Evolutionary conservation across 2,888 invertebrate species (phyloP), one percentile per base, ranked within the genome.

Genomic region (Anodontia alba): DNA sequence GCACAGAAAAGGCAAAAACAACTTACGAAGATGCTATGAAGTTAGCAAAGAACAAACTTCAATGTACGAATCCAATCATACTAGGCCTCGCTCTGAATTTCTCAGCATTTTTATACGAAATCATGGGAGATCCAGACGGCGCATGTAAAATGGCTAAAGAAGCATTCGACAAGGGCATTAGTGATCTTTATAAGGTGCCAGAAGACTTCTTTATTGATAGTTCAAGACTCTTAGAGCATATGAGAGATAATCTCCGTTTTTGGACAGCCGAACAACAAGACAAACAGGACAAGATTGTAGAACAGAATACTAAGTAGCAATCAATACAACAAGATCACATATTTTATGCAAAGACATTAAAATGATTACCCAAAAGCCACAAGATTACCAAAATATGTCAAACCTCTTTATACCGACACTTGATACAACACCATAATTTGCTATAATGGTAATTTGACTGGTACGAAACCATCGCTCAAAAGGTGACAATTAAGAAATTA

Each of bases 41-140:
- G 96, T 98, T 98, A 95, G 98, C 99, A 95, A 98, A 98, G 96
- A 97, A 97, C 95, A 98, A 98, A 97, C 98, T 99, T 98, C 98
- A 98, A 96, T 98, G 99, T 92, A 99, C 99, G 94, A 99, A 99
- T 96, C 99, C 99, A 94, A 99, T 99, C 96, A 97, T 99, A 95
- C 97, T 99, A 95, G 99, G 99, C 95, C 96, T 99, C 95, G 99
- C 99, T 93, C 97, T 99, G 96, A 99, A 99, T 97, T 99, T 98
- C 97, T 99, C 99, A 95, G 99, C 99, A 95, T 99, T 99, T 96
- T 99, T 98, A 97, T 99, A 99, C 96, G 99, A 99, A 97, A 99
- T 99, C 95, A 97, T 98, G 96, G 99, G 98, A 96, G 98, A 98
- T 95, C 99, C 99, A 95, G 98, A 98, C 95, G 97, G 98, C 96